phyloP scores from a whole-genome alignment of 2,113 vertebrate species.

The Plotosus lineatus region DNA sequence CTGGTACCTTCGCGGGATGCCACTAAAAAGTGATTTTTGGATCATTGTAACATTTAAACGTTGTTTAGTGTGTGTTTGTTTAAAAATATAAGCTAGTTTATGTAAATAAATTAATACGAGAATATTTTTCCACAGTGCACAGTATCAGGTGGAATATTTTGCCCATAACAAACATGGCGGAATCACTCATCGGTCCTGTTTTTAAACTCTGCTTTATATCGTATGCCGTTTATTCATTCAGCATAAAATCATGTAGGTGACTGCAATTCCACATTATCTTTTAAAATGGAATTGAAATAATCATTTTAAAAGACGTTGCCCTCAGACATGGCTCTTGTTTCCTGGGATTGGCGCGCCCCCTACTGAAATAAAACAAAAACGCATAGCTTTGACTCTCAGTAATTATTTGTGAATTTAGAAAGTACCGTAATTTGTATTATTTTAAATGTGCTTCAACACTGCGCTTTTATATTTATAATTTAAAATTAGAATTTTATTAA shows the following conservation, averaged over 20 bases:
- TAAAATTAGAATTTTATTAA: neutral
- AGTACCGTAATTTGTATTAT: too few relatives aligned
- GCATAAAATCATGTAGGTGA: too few relatives aligned
- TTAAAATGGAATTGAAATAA: neutral
- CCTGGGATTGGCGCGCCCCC: neutral
- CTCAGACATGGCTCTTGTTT: neutral
- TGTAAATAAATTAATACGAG: neutral
- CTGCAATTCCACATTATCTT: neutral
- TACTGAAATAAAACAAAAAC: neutral
- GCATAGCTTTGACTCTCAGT: too few relatives aligned
- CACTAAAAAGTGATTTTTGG: neutral
- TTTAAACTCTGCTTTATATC: neutral
- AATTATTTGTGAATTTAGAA: too few relatives aligned
- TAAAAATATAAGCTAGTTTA: neutral
- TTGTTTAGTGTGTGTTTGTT: neutral
- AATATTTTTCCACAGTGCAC: too few relatives aligned
- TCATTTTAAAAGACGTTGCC: neutral
- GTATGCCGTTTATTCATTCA: neutral
- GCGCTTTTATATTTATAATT: neutral
- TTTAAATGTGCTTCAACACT: neutral
- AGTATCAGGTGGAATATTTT: neutral
- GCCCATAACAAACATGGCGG: slow-evolving; percentile 49
- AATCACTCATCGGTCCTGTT: neutral
- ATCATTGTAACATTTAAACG: neutral
- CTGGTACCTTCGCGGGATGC: too few relatives aligned